These are phyloP conservation scores for Acronicta aceris DNA, from an alignment of 2,888 invertebrate genomes.

Conservation along the genomic window DNA sequence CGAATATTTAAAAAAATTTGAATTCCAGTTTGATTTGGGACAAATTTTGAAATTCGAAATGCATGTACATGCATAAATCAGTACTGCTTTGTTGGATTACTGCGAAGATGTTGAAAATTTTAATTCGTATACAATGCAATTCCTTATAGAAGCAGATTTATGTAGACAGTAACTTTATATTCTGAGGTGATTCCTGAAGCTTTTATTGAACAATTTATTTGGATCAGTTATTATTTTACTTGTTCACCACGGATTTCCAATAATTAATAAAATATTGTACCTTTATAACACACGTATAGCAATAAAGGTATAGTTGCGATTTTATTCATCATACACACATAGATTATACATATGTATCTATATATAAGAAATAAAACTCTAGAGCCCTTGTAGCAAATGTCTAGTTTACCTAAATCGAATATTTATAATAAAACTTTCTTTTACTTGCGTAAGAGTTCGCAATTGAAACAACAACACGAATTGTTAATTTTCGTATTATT, in stretches of 20 bases:
- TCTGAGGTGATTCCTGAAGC: background rate
- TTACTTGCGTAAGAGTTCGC: conserved; percentile 42
- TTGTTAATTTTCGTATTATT: conserved; percentile 75
- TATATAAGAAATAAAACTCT: no score
- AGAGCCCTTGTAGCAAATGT: no score
- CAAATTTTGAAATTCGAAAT: conserved; percentile 54
- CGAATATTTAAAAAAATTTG: conserved; percentile 29
- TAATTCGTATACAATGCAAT: background rate
- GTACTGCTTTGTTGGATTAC: conserved; percentile 36
- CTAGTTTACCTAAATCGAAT: background rate
- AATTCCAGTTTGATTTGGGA: conserved; percentile 39
- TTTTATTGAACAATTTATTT: background rate
- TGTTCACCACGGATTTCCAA: background rate
- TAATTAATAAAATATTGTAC: background rate
- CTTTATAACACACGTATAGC: no score
- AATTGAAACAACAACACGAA: conserved; percentile 61
- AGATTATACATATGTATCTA: no score
- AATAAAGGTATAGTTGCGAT: no score
- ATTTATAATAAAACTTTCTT: conserved; percentile 33
- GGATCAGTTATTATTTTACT: background rate
- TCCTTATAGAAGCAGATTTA: no score
- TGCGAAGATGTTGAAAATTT: conserved; percentile 15
- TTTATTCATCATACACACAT: no score
- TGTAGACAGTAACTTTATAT: no score
- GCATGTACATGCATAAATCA: conserved; percentile 12